These are phyloP conservation scores for Corythaeola cristata DNA, from an alignment of 2,113 vertebrate species.

Conservation along the genomic window DNA sequence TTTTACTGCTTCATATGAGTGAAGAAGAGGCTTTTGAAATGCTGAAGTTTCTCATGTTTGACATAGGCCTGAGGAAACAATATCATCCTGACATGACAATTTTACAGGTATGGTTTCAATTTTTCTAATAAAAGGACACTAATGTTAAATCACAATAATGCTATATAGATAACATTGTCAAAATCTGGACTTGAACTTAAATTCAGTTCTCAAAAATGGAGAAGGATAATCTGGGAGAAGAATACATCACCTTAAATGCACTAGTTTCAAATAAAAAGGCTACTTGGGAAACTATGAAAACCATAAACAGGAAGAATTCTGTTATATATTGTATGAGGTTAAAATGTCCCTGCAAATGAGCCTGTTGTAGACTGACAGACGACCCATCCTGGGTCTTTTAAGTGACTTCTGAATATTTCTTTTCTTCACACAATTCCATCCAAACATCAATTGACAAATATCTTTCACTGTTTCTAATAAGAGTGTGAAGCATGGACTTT, in stretches of 20 bases:
- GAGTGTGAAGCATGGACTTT: background rate
- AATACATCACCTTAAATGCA: background rate
- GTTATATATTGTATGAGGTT: background rate
- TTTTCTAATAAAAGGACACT: background rate
- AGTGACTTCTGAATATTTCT: background rate
- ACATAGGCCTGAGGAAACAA: constrained; percentile 81
- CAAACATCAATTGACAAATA: background rate
- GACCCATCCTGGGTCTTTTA: background rate
- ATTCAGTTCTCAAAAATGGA: background rate
- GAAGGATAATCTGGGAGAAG: background rate
- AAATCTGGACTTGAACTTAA: background rate
- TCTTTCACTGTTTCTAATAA: background rate
- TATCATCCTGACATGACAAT: constrained; percentile 86
- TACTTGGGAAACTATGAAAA: background rate
- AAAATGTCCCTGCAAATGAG: background rate
- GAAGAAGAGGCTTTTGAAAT: constrained; percentile 84
- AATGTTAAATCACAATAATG: background rate
- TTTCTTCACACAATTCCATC: background rate
- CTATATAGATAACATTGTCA: background rate
- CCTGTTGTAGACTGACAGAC: background rate
- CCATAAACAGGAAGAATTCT: background rate
- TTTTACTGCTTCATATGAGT: constrained; percentile 82
- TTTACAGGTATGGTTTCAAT: constrained; percentile 75
- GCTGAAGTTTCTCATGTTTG: constrained; percentile 85
- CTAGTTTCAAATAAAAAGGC: background rate